Evolutionary conservation across 2,113 vertebrate species (phyloP).

Genomic region (Natator depressus): DNA sequence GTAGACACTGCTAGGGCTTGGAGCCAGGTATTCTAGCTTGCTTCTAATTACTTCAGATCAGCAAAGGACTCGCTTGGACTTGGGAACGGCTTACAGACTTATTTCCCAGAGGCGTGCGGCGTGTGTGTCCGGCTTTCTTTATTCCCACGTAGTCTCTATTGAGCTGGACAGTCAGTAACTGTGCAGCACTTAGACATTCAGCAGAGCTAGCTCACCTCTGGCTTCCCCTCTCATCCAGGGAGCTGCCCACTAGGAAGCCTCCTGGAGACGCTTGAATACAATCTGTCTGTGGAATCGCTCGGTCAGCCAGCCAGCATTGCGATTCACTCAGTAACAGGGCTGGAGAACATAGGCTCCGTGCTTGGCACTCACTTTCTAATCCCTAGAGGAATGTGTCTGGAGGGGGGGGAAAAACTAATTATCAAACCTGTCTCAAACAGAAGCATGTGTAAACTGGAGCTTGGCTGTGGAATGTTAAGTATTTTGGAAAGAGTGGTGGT

Average conservation of each 20-base stretch:
- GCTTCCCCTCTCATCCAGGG: not conserved
- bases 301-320: not conserved
- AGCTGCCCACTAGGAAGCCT: no score
- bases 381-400: not conserved
- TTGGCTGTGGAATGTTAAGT: not conserved
- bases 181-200: not conserved
- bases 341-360: not conserved
- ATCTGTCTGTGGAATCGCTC: not conserved
- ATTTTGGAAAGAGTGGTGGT: not conserved
- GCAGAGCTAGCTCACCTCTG: not conserved
- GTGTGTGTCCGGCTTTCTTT: not conserved
- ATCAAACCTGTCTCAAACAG: rapidly evolving
- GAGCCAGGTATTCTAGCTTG: not conserved
- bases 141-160: no score
- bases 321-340: not conserved
- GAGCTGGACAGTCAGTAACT: not conserved
- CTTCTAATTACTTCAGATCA: not conserved
- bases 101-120: not conserved
- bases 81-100: not conserved
- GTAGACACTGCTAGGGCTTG: not conserved
- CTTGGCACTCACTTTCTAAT: not conserved
- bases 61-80: not conserved
- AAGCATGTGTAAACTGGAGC: not conserved
- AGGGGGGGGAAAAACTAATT: not conserved
- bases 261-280: not conserved